phyloP scores from a whole-genome alignment of 2,888 invertebrate species.

The Theretra japonica region DNA sequence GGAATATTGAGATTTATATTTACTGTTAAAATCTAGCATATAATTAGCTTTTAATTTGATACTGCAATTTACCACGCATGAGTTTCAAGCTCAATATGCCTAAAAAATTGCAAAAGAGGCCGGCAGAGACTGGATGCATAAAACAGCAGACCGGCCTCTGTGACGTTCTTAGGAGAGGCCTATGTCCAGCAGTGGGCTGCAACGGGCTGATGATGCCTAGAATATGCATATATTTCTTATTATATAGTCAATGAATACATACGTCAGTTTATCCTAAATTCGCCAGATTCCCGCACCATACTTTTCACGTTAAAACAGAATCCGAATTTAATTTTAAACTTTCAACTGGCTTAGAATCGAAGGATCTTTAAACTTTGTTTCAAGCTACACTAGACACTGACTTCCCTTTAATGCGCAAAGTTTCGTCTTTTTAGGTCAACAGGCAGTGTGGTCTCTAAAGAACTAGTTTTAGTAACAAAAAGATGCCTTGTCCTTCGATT shows the following conservation, averaged over 20 bases:
- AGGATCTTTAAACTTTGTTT: slow-evolving; percentile 16
- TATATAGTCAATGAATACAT: neutral
- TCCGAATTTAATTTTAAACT: slow-evolving; percentile 17
- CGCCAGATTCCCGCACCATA: neutral
- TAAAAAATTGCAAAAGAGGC: too few relatives aligned
- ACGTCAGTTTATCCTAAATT: neutral
- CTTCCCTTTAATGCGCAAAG: slow-evolving; percentile 42
- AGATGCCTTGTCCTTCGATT: slow-evolving; percentile 2
- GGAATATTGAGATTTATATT: too few relatives aligned
- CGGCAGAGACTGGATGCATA: too few relatives aligned
- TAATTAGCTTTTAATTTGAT: too few relatives aligned
- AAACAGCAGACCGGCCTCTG: too few relatives aligned
- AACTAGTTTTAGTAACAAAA: slow-evolving; percentile 29
- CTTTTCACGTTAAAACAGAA: neutral
- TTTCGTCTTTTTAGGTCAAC: slow-evolving; percentile 46
- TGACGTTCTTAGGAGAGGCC: too few relatives aligned
- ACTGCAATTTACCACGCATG: too few relatives aligned
- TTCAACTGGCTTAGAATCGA: slow-evolving; percentile 19
- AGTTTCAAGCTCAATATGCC: too few relatives aligned
- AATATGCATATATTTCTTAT: too few relatives aligned
- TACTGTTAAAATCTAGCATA: too few relatives aligned
- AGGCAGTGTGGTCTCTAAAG: slow-evolving; percentile 40
- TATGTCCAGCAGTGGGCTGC: too few relatives aligned
- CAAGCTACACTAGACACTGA: slow-evolving; percentile 34
- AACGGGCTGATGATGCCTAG: too few relatives aligned